Evolutionary conservation across 1,140 invertebrate genomes (phyloP).

Genomic region (Calycopis cecrops): DNA sequence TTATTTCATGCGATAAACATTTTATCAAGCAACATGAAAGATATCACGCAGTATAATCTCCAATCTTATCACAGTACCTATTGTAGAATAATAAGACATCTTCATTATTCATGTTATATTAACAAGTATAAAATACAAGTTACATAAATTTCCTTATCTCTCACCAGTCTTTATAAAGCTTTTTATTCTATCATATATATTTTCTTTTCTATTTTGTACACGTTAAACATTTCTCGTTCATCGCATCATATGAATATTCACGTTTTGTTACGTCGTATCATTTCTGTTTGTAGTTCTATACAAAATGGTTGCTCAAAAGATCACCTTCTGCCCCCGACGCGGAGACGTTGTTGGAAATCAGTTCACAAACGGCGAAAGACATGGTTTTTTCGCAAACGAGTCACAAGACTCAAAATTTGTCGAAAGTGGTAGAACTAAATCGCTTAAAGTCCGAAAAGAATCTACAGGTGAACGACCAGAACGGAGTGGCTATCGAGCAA

Average conservation of each 20-base stretch:
- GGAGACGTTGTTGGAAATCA: slow-evolving; percentile 67
- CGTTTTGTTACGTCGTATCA: slow-evolving; percentile 71
- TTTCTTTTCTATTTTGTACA: slow-evolving; percentile 11
- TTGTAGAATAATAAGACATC: too few species aligned
- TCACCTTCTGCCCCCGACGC: slow-evolving; percentile 62
- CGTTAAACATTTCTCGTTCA: slow-evolving; percentile 14
- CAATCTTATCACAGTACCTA: too few species aligned
- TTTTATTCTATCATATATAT: slow-evolving; percentile 3
- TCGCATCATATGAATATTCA: slow-evolving; percentile 62
- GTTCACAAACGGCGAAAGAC: slow-evolving; percentile 64
- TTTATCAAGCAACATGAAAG: too few species aligned
- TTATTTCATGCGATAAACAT: too few species aligned
- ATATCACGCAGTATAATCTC: too few species aligned
- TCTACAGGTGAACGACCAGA: slow-evolving; percentile 50
- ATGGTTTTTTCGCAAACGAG: slow-evolving; percentile 73
- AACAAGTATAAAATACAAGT: too few species aligned
- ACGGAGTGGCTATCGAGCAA: slow-evolving; percentile 55
- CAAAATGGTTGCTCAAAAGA: slow-evolving; percentile 73
- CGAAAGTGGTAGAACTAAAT: slow-evolving; percentile 71
- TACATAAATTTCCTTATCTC: too few species aligned
- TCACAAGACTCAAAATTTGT: slow-evolving; percentile 61
- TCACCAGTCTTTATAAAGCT: background rate
- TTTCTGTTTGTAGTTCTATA: slow-evolving; percentile 74
- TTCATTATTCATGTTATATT: slow-evolving; percentile 10
- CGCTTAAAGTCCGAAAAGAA: slow-evolving; percentile 65